Conservation (phyloP, 2,888 invertebrate species). For the Scaptomyza caliginosa region DNA sequence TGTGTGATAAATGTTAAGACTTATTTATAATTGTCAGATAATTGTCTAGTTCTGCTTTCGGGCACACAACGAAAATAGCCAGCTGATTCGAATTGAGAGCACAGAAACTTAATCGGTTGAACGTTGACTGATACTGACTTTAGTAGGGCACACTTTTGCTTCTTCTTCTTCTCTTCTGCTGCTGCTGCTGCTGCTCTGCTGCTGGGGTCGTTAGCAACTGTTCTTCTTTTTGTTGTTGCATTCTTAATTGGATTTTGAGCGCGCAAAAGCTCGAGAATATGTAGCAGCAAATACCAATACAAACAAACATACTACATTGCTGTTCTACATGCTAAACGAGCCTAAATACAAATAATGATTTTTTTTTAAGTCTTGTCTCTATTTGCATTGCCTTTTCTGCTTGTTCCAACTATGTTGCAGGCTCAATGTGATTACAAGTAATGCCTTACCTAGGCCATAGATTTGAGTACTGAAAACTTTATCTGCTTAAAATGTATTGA, state of each 20-base stretch:
- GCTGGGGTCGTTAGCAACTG: slow-evolving; percentile 17
- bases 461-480: neutral
- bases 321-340: slow-evolving; percentile 21
- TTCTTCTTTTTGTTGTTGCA: neutral
- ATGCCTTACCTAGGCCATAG: neutral
- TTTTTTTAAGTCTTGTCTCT: slow-evolving; percentile 6
- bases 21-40: slow-evolving; percentile 64
- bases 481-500: neutral
- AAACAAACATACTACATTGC: neutral
- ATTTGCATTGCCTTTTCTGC: slow-evolving; percentile 2
- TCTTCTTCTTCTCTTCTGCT: neutral
- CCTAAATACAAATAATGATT: slow-evolving; percentile 23
- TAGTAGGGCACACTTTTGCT: slow-evolving; percentile 45
- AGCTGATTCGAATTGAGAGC: slow-evolving; percentile 55
- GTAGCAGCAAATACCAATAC: slow-evolving; percentile 28
- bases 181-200: slow-evolving; percentile 7
- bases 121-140: slow-evolving; percentile 24
- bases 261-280: slow-evolving; percentile 14
- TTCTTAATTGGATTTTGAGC: slow-evolving; percentile 55
- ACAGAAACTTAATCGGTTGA: slow-evolving; percentile 25
- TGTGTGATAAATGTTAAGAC: slow-evolving; percentile 15
- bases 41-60: slow-evolving; percentile 28
- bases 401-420: no score
- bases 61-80: slow-evolving; percentile 57
- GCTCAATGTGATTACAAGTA: neutral